A percentile compares a stretch with the other conserved stretches of the same genome.
phyloP scores from a whole-genome alignment of 2,797 vertebrate species.

The Acanthiza pusilla region DNA sequence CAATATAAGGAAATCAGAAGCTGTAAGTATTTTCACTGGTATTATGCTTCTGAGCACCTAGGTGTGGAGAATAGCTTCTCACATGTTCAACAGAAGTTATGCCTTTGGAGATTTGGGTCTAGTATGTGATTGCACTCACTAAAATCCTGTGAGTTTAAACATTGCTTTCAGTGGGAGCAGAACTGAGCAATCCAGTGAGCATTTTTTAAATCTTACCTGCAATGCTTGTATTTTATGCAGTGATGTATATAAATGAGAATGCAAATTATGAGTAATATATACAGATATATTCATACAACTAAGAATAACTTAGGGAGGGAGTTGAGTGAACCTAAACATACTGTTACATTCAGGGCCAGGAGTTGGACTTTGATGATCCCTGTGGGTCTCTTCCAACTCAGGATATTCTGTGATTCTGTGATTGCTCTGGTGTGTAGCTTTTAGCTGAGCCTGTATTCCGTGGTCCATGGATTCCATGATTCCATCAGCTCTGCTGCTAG shows the following conservation, averaged over 20 bases:
- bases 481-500: not conserved
- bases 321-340: not conserved
- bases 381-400: not conserved
- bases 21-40: conserved; percentile 65
- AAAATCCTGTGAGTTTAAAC: not conserved
- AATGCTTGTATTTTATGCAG: not conserved
- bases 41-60: not conserved
- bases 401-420: not conserved
- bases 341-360: not conserved
- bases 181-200: not conserved
- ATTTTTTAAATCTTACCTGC: not conserved
- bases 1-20: conserved; percentile 61
- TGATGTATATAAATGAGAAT: not conserved
- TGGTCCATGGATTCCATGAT: not conserved
- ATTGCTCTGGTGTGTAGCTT: not conserved
- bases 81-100: not conserved
- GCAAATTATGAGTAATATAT: not conserved
- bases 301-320: not conserved
- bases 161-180: not conserved
- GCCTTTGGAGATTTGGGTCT: not conserved
- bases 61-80: not conserved
- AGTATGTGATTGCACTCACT: not conserved
- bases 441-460: not conserved
- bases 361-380: not conserved
- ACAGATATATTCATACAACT: not conserved